These are phyloP conservation scores for Pseudococcus viburni DNA, from an alignment of 2,888 invertebrate genomes.

Conservation along the genomic window DNA sequence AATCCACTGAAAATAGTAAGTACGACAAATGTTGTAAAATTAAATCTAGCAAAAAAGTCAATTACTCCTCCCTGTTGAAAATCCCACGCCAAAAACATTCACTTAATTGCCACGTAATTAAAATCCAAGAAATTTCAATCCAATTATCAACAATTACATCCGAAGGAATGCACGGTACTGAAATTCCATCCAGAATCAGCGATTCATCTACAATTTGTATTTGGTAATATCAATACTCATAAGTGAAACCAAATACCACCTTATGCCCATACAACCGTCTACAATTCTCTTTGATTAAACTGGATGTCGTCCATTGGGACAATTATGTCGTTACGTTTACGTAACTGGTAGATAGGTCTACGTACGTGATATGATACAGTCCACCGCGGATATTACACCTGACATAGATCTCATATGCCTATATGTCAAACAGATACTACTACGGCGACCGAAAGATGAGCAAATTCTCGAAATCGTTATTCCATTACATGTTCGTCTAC, in stretches of 20 bases:
- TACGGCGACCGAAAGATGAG: conserved; percentile 31
- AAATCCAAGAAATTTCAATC: background rate
- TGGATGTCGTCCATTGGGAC: conserved; percentile 50
- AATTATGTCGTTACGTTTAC: conserved; percentile 44
- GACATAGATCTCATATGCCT: conserved; percentile 21
- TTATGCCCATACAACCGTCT: background rate
- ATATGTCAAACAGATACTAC: background rate
- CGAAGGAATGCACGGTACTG: background rate
- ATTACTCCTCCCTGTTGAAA: background rate
- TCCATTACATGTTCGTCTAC: conserved; percentile 4
- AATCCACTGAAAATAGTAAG: too few relatives aligned
- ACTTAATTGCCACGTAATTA: background rate
- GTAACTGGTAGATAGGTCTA: conserved; percentile 20
- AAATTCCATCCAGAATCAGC: background rate
- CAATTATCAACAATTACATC: background rate
- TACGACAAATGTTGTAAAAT: too few relatives aligned
- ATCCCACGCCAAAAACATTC: background rate
- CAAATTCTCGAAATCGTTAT: conserved; percentile 18
- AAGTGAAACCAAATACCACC: conserved; percentile 14
- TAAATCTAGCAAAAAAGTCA: background rate
- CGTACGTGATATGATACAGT: conserved; percentile 28
- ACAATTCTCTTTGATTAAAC: background rate
- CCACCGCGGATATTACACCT: conserved; percentile 10
- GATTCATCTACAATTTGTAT: conserved; percentile 17
- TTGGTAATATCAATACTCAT: background rate